Evolutionary conservation across 1,140 invertebrate genomes (phyloP).

Genomic region (Papilio xuthus): DNA sequence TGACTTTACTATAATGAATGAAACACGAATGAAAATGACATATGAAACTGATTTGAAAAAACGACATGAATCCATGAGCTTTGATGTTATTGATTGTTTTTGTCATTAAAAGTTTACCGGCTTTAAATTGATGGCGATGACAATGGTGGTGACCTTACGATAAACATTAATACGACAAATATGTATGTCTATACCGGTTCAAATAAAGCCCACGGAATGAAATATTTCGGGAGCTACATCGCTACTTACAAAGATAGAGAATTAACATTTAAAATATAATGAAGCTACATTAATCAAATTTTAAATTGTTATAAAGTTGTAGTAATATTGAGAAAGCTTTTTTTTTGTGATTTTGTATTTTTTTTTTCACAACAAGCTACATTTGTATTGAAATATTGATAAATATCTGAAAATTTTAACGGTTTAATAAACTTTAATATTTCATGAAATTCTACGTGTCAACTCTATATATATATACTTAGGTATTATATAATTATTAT

Average conservation of each 20-base stretch:
- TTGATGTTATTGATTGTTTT: background rate
- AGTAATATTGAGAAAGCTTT: background rate
- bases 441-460: background rate
- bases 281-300: background rate
- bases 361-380: background rate
- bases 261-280: background rate
- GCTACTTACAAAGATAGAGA: background rate
- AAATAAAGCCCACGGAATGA: background rate
- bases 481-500: background rate
- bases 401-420: conserved; percentile 16
- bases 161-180: background rate
- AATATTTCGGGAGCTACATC: background rate
- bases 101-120: background rate
- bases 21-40: background rate
- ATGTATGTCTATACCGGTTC: background rate
- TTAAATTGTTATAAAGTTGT: background rate
- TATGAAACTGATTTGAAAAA: background rate
- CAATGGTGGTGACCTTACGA: background rate
- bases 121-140: background rate
- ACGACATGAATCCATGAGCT: background rate
- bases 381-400: background rate
- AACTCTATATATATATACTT: background rate
- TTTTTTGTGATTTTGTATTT: background rate
- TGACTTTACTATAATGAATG: background rate
- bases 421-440: background rate